These are phyloP conservation scores for Acrossocheilus fasciatus DNA, from an alignment of 2,797 vertebrate species.

Conservation along the genomic window DNA sequence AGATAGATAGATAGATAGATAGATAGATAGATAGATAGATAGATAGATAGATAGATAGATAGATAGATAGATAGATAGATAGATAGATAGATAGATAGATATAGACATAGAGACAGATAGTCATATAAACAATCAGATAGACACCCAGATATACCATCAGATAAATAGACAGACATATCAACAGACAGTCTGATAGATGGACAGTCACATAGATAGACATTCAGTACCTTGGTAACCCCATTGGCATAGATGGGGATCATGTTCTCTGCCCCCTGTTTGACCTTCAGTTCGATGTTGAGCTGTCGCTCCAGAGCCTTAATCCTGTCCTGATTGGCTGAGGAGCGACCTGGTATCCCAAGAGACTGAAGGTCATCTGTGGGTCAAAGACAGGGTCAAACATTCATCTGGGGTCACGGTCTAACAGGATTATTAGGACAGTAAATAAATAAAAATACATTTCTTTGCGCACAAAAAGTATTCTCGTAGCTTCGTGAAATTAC, in stretches of 20 bases:
- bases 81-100: not conserved
- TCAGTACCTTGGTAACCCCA: conserved; percentile 83
- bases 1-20: not conserved
- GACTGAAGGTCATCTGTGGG: conserved; percentile 75
- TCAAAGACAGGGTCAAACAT: conserved; percentile 19
- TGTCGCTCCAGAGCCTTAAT: conserved; percentile 89
- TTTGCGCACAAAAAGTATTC: too few species aligned
- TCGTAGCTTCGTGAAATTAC: too few species aligned
- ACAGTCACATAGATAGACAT: not conserved
- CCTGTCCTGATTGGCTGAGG: conserved; percentile 78
- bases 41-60: not conserved
- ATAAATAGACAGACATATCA: not conserved
- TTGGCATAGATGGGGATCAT: conserved; percentile 93
- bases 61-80: not conserved
- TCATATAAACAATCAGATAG: not conserved
- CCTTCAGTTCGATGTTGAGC: conserved; percentile 92
- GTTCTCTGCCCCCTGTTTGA: conserved; percentile 92
- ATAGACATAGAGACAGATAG: not conserved
- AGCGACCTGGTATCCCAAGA: conserved; percentile 68
- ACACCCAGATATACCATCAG: not conserved
- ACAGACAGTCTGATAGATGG: not conserved
- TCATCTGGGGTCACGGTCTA: not conserved
- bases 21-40: not conserved
- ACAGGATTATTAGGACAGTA: not conserved
- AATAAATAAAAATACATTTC: not conserved